Base-by-base conservation (phyloP, 2,113 vertebrate species). In the Phoxinus phoxinus region DNA sequence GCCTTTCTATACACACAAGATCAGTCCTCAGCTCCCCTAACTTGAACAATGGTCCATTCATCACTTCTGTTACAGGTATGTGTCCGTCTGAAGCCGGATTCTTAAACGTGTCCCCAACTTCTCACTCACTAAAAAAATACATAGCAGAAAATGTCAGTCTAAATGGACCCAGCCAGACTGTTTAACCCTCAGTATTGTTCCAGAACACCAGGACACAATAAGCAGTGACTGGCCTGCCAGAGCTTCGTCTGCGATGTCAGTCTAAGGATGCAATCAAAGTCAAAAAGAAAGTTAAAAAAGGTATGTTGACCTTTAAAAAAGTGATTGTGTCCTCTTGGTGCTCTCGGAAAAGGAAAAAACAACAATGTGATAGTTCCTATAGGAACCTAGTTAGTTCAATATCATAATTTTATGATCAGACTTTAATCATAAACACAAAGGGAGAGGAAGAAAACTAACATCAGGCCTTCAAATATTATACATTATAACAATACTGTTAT, bases 31-130 rank as follows among this genome's bases (percentile, higher is more conserved):
- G 44, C 32, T 80, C 53, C 30, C 72, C 44, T 17, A 6, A 37
- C 48, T 82, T 15, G 77, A 23, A 89, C 88, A 89, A 89, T 85
- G 30, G 46, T 35, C 53, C 73, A 87, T 89, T 89, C 85, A 89
- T 83, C 23, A 83, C 30, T 44, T 46, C 63, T 13, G 12, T 15
- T 21, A 44, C 53, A 59, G 84, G 67, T 58, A 69, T 53, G 32
- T 44, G n/a, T 65, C 84, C 21, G 32, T 67, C 53, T 48, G 21
- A 41, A 27, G 41, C n/a, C 17, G 11, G 21, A 59, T 63, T 76
- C 53, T 83, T 76, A 48, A 75, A 35, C 58, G 4, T 53, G 25
- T 53, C 35, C 15, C n/a, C 11, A 21, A 30, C 12, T 25, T 30
- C n/a, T 86, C 51, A 48, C 46, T 58, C 6, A 4, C 63, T 76